phyloP scores from a whole-genome alignment of 2,113 vertebrate genomes.

The Miniopterus natalensis region DNA sequence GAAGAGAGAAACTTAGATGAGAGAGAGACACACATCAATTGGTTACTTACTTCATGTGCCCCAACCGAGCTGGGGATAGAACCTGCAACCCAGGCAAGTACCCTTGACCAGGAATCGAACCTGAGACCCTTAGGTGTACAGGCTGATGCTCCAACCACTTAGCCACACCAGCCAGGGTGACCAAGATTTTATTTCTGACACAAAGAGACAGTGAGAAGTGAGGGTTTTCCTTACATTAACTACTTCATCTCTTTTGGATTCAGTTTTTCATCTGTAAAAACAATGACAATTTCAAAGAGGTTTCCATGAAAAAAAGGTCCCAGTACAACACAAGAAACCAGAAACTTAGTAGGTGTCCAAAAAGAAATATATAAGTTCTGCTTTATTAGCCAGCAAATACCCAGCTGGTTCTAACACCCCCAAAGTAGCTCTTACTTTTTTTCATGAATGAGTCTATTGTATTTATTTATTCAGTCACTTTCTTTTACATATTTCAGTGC shows the following conservation, averaged over 20 bases:
- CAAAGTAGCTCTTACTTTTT: neutral
- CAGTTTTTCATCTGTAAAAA: slow-evolving; percentile 18
- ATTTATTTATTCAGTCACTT: slow-evolving; percentile 17
- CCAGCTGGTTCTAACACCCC: neutral
- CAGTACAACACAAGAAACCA: neutral
- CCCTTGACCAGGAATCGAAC: no score
- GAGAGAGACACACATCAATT: no score
- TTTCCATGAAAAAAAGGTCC: neutral
- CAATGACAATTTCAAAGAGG: neutral
- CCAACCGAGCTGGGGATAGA: no score
- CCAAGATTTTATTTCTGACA: neutral
- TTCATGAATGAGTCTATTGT: neutral
- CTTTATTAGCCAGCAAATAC: neutral
- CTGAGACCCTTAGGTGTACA: no score
- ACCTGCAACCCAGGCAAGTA: no score
- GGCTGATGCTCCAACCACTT: no score
- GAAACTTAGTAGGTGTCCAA: neutral
- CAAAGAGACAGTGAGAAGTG: neutral
- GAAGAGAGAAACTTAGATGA: no score
- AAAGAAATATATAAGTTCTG: neutral
- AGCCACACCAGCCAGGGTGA: no score
- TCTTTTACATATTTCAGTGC: neutral
- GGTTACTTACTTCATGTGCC: no score
- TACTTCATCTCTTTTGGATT: neutral
- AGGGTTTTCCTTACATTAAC: neutral